Percentiles rank a stretch among this genome's conserved stretches.
phyloP scores from a whole-genome alignment of 2,113 vertebrate genomes.

The Lasiurus borealis region DNA sequence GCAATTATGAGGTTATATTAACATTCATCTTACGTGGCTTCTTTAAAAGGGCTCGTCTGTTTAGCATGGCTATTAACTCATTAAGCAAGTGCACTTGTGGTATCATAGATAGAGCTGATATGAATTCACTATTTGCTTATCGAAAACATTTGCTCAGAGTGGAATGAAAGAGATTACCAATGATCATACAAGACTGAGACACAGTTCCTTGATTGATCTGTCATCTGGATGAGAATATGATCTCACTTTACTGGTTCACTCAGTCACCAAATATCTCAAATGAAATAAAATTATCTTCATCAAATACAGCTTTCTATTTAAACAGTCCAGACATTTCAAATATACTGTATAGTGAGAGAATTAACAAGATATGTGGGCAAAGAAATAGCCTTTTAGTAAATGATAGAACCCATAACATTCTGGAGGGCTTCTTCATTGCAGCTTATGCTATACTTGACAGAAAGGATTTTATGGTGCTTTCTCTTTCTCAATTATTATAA shows the following conservation, averaged over 20 bases:
- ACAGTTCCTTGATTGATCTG: constrained; percentile 36
- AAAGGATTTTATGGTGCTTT: background rate
- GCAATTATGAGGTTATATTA: constrained; percentile 82
- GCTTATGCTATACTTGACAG: background rate
- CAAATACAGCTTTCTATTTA: constrained; percentile 21
- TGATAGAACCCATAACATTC: background rate
- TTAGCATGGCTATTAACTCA: constrained; percentile 76
- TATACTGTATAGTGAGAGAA: constrained; percentile 2
- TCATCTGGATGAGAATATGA: constrained; percentile 39
- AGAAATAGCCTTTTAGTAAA: constrained; percentile 9
- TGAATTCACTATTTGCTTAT: constrained; percentile 66
- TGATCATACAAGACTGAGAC: constrained; percentile 57
- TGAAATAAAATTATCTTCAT: constrained; percentile 47
- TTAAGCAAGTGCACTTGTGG: constrained; percentile 77
- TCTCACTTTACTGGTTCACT: background rate
- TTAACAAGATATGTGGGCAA: background rate
- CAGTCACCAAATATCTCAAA: constrained; percentile 50
- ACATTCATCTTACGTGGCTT: constrained; percentile 80
- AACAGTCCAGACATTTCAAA: constrained; percentile 6
- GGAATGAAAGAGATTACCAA: constrained; percentile 62
- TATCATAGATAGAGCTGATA: constrained; percentile 75
- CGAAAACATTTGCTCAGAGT: constrained; percentile 58
- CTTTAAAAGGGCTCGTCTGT: constrained; percentile 79
- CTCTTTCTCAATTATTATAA: background rate
- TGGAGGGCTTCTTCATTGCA: background rate